Base-by-base conservation (phyloP, 2,797 vertebrate species). In the Epinephelus awoara region DNA sequence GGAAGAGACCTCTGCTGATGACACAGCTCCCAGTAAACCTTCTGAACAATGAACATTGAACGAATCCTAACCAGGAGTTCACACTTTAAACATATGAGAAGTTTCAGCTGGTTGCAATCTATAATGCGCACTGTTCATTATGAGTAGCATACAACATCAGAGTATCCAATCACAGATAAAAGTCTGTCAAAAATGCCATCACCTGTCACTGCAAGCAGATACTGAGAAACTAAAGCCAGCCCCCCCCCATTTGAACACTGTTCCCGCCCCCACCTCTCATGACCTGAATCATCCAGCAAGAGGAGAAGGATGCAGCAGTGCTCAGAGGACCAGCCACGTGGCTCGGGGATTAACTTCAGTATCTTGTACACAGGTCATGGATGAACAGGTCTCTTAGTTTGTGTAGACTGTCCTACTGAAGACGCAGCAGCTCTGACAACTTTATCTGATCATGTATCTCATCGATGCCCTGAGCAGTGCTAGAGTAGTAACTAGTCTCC, bases 261-360 rank as follows among this genome's bases (percentile, higher is more conserved):
- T 3, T 46, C 9, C 2, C 0, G 15, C 11, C 49, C 12, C 55
- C 6, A 18, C 18, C 34, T 23, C 25, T 55, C 8, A 75, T 51
- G 21, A 62, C 89, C 87, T 89, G 93, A 92, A 88, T 93, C 95
- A 96, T 95, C 94, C 96, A 42, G 57, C 88, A 79, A 47, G 89
- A 91, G 88, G 89, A 84, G 82, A 93, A 88, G 88, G 90, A 94
- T 86, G 25, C 47, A 68, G 72, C 58, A 63, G 73, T 10, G 18
- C 64, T 50, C 56, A 2, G 38, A 38, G 19, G 5, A 63, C 13
- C 5, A 12, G 57, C 69, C 55, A 47, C 17, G 13, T 58, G 52
- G 64, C 44, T 17, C 65, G 15, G 25, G 52, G 78, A 59, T 77
- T 62, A 55, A 70, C 21, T 67, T 58, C 51, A 72, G 42, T 12